Conservation (phyloP, 2,888 invertebrate species). For the Agriotes lineatus region DNA sequence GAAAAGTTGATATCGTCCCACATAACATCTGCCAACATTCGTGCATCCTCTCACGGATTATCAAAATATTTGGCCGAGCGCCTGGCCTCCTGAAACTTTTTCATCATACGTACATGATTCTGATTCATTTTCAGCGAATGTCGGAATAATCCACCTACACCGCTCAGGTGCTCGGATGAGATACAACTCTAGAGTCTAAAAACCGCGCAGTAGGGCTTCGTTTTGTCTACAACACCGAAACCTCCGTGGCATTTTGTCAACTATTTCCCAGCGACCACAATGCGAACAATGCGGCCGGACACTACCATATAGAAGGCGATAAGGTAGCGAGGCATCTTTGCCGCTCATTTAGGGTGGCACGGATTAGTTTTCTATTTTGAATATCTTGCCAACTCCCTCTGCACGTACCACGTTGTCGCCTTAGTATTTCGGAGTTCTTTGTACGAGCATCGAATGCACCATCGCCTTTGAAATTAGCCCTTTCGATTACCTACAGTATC, state of each 20-base stretch:
- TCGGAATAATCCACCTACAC: constrained; percentile 10
- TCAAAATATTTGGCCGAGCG: background rate
- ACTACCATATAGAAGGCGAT: background rate
- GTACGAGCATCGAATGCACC: constrained; percentile 24
- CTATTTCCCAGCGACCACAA: constrained; percentile 53
- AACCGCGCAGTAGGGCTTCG: background rate
- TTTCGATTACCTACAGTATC: constrained; percentile 18
- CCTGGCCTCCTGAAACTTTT: too few relatives aligned
- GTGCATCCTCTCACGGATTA: background rate
- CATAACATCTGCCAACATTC: background rate
- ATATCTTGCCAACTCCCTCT: constrained; percentile 41
- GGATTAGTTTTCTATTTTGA: constrained; percentile 58
- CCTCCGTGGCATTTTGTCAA: constrained; percentile 59
- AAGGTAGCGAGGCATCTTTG: constrained; percentile 9
- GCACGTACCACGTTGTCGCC: constrained; percentile 28
- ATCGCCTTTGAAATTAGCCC: constrained; percentile 15
- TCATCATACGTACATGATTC: background rate
- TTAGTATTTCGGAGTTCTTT: constrained; percentile 35
- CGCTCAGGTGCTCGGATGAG: background rate
- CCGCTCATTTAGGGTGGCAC: constrained; percentile 42
- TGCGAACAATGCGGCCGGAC: constrained; percentile 47
- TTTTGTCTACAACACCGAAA: constrained; percentile 5
- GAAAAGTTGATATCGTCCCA: too few relatives aligned
- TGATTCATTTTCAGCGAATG: constrained; percentile 12
- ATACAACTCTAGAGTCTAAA: background rate